phyloP scores from a whole-genome alignment of 2,888 invertebrate genomes.

The Melanchra persicariae region DNA sequence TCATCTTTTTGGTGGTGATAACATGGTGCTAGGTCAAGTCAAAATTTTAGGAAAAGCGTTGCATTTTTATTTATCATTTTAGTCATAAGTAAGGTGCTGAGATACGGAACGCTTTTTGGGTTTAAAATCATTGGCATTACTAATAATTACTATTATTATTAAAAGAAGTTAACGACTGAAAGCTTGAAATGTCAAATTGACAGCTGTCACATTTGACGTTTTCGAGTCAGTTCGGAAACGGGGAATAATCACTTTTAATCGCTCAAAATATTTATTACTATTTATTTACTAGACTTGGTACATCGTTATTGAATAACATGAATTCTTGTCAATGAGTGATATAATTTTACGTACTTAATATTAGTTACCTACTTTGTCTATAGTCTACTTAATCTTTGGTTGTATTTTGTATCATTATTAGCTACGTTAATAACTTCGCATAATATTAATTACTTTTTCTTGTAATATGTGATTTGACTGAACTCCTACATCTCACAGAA shows the following conservation, averaged over 20 bases:
- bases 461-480: constrained; percentile 86
- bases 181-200: constrained; percentile 82
- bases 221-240: constrained; percentile 75
- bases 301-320: constrained; percentile 78
- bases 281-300: constrained; percentile 71
- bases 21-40: constrained; percentile 84
- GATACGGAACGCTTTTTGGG: constrained; percentile 80
- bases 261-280: constrained; percentile 70
- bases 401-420: constrained; percentile 70
- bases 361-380: constrained; percentile 71
- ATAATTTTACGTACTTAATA: constrained; percentile 75
- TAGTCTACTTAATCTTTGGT: constrained; percentile 72
- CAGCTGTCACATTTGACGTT: constrained; percentile 83
- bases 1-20: constrained; percentile 81
- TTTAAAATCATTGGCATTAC: constrained; percentile 70
- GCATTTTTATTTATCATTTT: constrained; percentile 56
- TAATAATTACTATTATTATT: too few species aligned
- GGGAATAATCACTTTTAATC: constrained; percentile 61
- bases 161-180: constrained; percentile 66
- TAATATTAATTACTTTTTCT: constrained; percentile 71
- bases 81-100: constrained; percentile 75
- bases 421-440: constrained; percentile 64
- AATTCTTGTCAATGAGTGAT: constrained; percentile 87
- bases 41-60: constrained; percentile 64
- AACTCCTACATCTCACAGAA: constrained; percentile 85